Percentiles rank a stretch among this genome's conserved stretches.
phyloP scores from a whole-genome alignment of 2,888 invertebrate species.

The Osmoderma eremita region DNA sequence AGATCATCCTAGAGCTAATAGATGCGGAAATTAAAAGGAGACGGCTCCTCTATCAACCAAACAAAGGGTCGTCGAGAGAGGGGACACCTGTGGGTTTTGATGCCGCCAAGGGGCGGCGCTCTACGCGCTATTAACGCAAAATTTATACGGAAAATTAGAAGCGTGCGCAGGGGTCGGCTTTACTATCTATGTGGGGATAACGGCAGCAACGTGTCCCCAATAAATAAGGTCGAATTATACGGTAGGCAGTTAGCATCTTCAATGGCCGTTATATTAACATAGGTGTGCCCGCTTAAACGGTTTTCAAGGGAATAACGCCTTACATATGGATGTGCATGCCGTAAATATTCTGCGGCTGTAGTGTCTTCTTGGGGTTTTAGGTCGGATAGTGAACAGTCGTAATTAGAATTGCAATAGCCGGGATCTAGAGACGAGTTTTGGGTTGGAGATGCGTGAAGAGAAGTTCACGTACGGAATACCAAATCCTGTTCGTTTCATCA shows the following conservation, averaged over 20 bases:
- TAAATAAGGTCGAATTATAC: constrained; percentile 26
- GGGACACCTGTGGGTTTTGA: constrained; percentile 34
- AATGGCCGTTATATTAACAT: constrained; percentile 22
- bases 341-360: constrained; percentile 9
- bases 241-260: constrained; percentile 12
- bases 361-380: constrained; percentile 8
- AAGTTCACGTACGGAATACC: neutral
- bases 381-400: neutral
- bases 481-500: neutral
- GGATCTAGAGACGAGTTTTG: neutral
- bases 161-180: constrained; percentile 14
- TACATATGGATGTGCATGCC: constrained; percentile 29
- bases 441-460: neutral
- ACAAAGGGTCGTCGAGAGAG: constrained; percentile 12
- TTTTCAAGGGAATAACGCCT: constrained; percentile 9
- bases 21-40: constrained; percentile 31
- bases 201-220: constrained; percentile 32
- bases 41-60: constrained; percentile 10
- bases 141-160: constrained; percentile 37
- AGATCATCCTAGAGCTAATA: constrained; percentile 24
- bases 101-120: constrained; percentile 13
- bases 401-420: constrained; percentile 5
- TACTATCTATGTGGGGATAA: constrained; percentile 31
- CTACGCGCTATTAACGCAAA: constrained; percentile 27
- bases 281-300: constrained; percentile 29